Percentiles rank a stretch among this genome's conserved stretches.
phyloP scores from a whole-genome alignment of 2,888 invertebrate species.

The Blastobasis lacticolella region DNA sequence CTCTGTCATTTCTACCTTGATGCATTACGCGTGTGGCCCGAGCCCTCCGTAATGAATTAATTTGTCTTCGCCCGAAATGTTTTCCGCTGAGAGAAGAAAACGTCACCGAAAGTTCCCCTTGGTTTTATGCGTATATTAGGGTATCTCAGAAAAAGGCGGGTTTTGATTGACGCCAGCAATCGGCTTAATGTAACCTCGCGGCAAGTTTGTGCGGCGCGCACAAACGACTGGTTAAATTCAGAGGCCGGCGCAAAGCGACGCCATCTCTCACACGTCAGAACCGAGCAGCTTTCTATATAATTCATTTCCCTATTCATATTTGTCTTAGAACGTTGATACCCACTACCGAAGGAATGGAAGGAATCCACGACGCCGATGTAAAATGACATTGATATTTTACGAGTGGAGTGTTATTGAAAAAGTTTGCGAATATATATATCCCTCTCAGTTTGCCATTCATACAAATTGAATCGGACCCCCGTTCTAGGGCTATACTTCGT shows the following conservation, averaged over 20 bases:
- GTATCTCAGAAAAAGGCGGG: conserved; percentile 59
- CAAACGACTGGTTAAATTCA: conserved; percentile 70
- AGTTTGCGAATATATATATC: conserved; percentile 39
- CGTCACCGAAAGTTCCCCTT: conserved; percentile 40
- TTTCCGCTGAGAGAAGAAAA: conserved; percentile 21
- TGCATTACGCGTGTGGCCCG: no score
- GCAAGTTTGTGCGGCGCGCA: conserved; percentile 63
- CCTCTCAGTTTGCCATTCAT: conserved; percentile 36
- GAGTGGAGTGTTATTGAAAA: conserved; percentile 42
- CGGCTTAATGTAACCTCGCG: conserved; percentile 71
- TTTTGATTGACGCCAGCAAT: conserved; percentile 72
- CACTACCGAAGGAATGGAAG: conserved; percentile 16
- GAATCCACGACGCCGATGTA: conserved; percentile 18
- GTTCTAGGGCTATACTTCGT: conserved; percentile 21
- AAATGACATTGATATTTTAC: conserved; percentile 41
- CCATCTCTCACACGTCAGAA: conserved; percentile 69
- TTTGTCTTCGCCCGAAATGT: conserved; percentile 10
- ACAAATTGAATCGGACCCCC: conserved; percentile 41
- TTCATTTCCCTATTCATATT: conserved; percentile 72
- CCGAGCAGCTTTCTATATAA: conserved; percentile 67
- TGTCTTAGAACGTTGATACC: conserved; percentile 62
- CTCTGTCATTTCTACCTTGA: no score
- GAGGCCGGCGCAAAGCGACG: conserved; percentile 70
- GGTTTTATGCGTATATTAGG: conserved; percentile 37
- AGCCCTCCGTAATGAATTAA: not conserved